Percentiles rank a stretch among this genome's conserved stretches.
These are phyloP conservation scores for Tauraco erythrolophus DNA, from an alignment of 2,113 vertebrate species.

Conservation along the genomic window DNA sequence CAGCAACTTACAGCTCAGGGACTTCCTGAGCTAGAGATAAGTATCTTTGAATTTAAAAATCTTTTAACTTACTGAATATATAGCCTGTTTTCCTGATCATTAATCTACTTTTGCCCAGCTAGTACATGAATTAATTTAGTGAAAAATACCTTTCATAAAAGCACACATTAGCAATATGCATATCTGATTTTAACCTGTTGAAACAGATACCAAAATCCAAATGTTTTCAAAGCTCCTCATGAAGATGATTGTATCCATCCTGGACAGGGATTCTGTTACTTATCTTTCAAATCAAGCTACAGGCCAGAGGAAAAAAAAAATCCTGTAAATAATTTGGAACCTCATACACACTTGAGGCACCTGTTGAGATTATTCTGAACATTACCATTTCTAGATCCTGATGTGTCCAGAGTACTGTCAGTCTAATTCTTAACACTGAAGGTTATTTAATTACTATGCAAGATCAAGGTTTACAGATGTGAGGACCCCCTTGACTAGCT, in stretches of 20 bases:
- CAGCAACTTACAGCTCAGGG: not conserved
- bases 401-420: not conserved
- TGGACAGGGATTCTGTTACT: not conserved
- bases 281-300: not conserved
- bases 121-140: not conserved
- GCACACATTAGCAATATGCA: not conserved
- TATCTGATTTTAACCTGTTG: not conserved
- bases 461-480: not conserved
- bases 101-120: not conserved
- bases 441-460: not conserved
- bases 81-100: not conserved
- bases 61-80: not conserved
- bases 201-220: not conserved
- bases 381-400: conserved; percentile 3
- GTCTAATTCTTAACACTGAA: conserved; percentile 8
- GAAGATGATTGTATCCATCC: not conserved
- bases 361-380: not conserved
- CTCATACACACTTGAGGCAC: conserved; percentile 14
- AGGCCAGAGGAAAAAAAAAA: not conserved
- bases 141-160: not conserved
- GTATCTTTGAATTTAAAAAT: not conserved
- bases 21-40: not conserved
- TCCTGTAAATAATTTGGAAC: conserved; percentile 21
- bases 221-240: not conserved
- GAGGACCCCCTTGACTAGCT: not conserved